These are phyloP conservation scores for Cryptomyrus ogoouensis DNA, from an alignment of 2,113 vertebrate genomes.

Conservation along the genomic window DNA sequence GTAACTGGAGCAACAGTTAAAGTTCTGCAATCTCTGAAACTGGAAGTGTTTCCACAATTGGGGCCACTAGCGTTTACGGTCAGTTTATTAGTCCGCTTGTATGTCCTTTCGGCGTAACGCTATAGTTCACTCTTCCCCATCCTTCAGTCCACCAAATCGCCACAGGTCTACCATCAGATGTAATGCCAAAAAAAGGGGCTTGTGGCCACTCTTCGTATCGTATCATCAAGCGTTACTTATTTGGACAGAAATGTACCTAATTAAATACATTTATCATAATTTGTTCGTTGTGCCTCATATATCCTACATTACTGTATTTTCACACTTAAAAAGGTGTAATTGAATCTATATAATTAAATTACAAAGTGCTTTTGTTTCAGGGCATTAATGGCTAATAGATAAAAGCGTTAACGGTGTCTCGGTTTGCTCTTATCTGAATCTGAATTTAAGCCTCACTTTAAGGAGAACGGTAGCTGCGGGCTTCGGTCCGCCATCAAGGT, in stretches of 20 bases:
- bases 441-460: not conserved
- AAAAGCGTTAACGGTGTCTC: not conserved
- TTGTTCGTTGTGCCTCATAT: not conserved
- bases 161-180: not conserved
- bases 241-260: not conserved
- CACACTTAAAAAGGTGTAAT: constrained; percentile 8
- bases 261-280: not conserved
- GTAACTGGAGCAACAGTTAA: not conserved
- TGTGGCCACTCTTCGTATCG: not conserved
- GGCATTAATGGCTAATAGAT: not conserved
- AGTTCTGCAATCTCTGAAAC: not conserved
- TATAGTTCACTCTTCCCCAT: not conserved
- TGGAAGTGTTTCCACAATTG: not conserved
- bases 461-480: not conserved
- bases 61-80: not conserved
- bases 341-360: constrained; percentile 4
- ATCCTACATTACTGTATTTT: not conserved
- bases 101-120: not conserved
- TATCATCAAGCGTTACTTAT: not conserved
- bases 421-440: not conserved
- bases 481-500: not conserved
- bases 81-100: not conserved
- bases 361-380: constrained; percentile 9
- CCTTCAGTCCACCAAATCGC: not conserved
- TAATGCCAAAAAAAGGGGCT: not conserved